Evolutionary conservation across 2,888 invertebrate genomes (phyloP).

Genomic region (Sisyra nigra): DNA sequence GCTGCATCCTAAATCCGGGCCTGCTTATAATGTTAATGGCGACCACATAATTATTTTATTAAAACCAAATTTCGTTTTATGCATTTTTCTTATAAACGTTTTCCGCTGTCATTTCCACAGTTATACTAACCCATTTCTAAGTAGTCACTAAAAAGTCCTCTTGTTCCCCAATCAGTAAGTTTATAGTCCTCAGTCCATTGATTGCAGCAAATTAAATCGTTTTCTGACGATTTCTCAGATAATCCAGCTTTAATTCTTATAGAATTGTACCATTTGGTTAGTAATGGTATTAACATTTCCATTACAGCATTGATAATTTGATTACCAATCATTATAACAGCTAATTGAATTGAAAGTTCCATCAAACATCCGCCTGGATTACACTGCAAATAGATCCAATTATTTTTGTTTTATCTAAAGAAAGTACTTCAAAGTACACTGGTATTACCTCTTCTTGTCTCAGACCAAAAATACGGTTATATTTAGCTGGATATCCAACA

Average conservation of each 20-base stretch:
- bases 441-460: slow-evolving; percentile 49
- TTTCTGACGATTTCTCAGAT: slow-evolving; percentile 24
- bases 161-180: slow-evolving; percentile 41
- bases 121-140: slow-evolving; percentile 85
- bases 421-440: neutral
- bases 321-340: slow-evolving; percentile 76
- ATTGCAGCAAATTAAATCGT: slow-evolving; percentile 34
- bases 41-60: too few species aligned
- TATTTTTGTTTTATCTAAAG: neutral
- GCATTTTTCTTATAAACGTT: too few species aligned
- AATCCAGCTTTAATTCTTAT: slow-evolving; percentile 31
- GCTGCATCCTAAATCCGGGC: too few species aligned
- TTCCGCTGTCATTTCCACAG: too few species aligned
- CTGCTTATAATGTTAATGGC: too few species aligned
- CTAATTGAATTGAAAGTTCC: slow-evolving; percentile 71
- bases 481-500: slow-evolving; percentile 60
- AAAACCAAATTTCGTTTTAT: too few species aligned
- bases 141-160: slow-evolving; percentile 65
- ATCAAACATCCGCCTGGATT: slow-evolving; percentile 73
- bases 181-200: slow-evolving; percentile 64
- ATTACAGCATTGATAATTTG: slow-evolving; percentile 61
- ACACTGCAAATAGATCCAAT: slow-evolving; percentile 33
- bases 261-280: slow-evolving; percentile 36
- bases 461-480: slow-evolving; percentile 52
- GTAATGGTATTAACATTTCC: slow-evolving; percentile 57